Evolutionary conservation across 2,113 vertebrate genomes (phyloP).

Genomic region (Cyanistes caeruleus): DNA sequence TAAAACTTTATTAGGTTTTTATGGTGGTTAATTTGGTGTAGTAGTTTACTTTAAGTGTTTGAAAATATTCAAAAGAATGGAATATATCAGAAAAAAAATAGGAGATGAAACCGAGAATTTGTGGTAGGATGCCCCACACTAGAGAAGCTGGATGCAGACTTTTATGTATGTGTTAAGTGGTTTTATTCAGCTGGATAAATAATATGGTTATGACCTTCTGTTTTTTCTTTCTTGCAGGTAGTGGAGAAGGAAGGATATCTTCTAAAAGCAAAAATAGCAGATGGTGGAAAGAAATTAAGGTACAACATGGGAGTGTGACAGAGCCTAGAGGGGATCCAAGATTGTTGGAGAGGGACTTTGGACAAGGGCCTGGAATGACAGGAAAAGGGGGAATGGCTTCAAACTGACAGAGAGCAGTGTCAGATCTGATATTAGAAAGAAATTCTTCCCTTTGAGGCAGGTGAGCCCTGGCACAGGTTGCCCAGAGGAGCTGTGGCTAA

Average conservation of each 20-base stretch:
- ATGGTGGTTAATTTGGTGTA: background rate
- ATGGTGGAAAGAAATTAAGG: conserved; percentile 91
- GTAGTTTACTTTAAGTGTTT: background rate
- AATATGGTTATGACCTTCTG: background rate
- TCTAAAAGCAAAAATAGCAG: conserved; percentile 91
- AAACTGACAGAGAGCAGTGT: background rate
- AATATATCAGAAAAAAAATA: background rate
- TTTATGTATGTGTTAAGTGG: background rate
- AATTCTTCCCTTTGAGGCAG: background rate
- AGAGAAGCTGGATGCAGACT: background rate
- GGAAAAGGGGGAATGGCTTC: too few relatives aligned
- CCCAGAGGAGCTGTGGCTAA: background rate
- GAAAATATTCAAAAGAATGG: background rate
- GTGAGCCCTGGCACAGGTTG: background rate
- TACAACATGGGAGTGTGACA: conserved; percentile 24
- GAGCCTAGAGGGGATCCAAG: background rate
- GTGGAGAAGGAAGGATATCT: conserved; percentile 87
- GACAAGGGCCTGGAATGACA: background rate
- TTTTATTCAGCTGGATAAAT: conserved; percentile 28
- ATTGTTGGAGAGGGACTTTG: background rate
- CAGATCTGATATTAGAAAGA: background rate
- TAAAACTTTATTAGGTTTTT: background rate
- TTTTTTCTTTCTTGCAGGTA: conserved; percentile 72
- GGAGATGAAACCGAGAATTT: background rate
- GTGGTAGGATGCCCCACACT: background rate